phyloP scores from a whole-genome alignment of 2,113 vertebrate genomes.

The Ibidorhyncha struthersii region DNA sequence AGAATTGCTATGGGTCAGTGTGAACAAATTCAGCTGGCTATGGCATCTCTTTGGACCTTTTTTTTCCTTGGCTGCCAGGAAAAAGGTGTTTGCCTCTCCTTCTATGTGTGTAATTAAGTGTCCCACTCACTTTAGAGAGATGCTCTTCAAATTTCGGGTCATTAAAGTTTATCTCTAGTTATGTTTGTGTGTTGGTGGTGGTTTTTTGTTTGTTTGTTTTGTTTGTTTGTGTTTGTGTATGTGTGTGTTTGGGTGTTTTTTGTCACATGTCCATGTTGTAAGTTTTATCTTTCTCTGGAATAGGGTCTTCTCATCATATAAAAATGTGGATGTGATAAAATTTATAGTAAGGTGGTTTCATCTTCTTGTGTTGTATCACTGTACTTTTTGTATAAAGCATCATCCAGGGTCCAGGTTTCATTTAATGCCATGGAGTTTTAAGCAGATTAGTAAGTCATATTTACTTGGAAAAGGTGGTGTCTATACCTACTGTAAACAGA shows the following conservation, averaged over 20 bases:
- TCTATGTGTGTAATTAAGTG: not conserved
- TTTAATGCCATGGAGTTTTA: not conserved
- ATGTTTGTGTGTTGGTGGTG: not conserved
- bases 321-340: not conserved
- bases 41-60: not conserved
- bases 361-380: not conserved
- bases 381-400: not conserved
- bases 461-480: not conserved
- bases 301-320: not conserved
- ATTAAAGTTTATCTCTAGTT: not conserved
- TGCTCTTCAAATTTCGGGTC: not conserved
- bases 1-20: not conserved
- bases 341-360: not conserved
- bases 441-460: not conserved
- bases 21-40: not conserved
- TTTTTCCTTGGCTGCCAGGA: not conserved
- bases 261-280: not conserved
- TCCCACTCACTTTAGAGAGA: not conserved
- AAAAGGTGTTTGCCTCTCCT: not conserved
- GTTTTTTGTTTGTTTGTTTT: not conserved
- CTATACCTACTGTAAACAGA: not conserved
- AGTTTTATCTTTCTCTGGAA: not conserved
- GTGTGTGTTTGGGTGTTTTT: not conserved
- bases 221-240: no score
- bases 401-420: not conserved